Conservation (phyloP, 2,797 vertebrate species). For the Poecilia wingei region DNA sequence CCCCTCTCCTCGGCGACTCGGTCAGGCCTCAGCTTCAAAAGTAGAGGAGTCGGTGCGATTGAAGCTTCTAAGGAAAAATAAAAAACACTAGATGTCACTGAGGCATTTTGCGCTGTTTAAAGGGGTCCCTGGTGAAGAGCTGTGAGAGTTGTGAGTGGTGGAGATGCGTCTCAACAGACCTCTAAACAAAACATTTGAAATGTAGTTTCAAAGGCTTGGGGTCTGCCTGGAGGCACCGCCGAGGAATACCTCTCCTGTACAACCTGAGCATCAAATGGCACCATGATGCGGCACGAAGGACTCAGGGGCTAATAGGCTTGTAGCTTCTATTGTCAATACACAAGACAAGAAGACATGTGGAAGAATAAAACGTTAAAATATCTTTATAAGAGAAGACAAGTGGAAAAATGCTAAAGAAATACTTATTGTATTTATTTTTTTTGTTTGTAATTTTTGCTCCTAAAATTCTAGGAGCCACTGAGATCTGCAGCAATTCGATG, state of each 20-base stretch:
- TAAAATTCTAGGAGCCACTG: neutral
- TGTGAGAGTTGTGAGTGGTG: conserved; percentile 26
- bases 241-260: conserved; percentile 50
- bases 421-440: neutral
- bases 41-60: conserved; percentile 26
- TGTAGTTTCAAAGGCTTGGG: conserved; percentile 60
- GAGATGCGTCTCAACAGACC: conserved; percentile 62
- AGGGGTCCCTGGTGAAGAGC: conserved; percentile 34
- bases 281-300: conserved; percentile 34
- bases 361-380: conserved; percentile 14
- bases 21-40: conserved; percentile 24
- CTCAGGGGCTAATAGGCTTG: conserved; percentile 49
- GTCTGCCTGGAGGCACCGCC: conserved; percentile 51
- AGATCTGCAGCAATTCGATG: conserved; percentile 8
- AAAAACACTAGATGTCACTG: conserved; percentile 39
- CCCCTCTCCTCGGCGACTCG: conserved; percentile 31
- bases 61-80: conserved; percentile 29
- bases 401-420: too few species aligned
- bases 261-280: conserved; percentile 46
- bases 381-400: neutral
- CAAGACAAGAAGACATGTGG: conserved; percentile 7
- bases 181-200: conserved; percentile 70
- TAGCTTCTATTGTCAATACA: conserved; percentile 32
- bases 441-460: too few species aligned
- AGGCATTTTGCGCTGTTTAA: conserved; percentile 54